Conservation (phyloP, 2,888 invertebrate genomes). For the Chydorus sphaericus region DNA sequence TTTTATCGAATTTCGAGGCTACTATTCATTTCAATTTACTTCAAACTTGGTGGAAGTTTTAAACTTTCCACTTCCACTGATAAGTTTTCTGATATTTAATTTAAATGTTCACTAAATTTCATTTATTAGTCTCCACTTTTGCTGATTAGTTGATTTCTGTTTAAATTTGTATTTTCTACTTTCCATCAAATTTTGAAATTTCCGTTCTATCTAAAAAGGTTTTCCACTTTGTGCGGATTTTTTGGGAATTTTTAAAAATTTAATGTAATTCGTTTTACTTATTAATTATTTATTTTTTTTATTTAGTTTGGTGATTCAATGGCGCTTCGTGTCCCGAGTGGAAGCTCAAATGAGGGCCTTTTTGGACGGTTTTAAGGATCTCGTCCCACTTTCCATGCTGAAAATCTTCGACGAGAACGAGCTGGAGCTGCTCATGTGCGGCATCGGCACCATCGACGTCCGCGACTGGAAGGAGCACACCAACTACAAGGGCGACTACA, state of each 20-base stretch:
- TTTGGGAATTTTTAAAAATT: background rate
- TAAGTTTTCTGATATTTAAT: no score
- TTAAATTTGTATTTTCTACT: background rate
- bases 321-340: conserved; percentile 94
- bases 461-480: conserved; percentile 96
- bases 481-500: conserved; percentile 94
- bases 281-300: background rate
- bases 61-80: no score
- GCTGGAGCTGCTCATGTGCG: conserved; percentile 92
- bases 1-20: background rate
- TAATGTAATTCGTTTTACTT: background rate
- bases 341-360: conserved; percentile 93
- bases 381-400: conserved; percentile 78
- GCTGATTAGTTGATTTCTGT: conserved; percentile 29
- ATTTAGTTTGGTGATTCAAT: conserved; percentile 77
- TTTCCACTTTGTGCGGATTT: background rate
- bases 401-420: conserved; percentile 98
- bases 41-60: no score
- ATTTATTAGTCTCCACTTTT: no score
- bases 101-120: no score
- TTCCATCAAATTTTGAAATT: no score
- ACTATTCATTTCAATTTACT: no score
- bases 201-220: no score
- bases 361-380: conserved; percentile 83
- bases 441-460: conserved; percentile 96